Evolutionary conservation across 1,140 invertebrate species (phyloP).

Genomic region (Delia radicum): DNA sequence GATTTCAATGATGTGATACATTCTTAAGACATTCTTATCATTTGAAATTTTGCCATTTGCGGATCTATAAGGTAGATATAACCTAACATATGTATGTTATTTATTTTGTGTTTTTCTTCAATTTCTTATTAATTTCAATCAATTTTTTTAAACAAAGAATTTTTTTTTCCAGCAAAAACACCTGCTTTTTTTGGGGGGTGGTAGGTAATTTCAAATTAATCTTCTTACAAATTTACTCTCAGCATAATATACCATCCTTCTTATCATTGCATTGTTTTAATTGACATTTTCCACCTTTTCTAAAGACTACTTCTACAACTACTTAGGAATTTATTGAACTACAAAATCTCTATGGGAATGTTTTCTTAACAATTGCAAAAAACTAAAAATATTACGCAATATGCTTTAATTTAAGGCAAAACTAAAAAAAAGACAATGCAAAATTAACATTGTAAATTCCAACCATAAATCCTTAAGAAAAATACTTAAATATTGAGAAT

Average conservation of each 20-base stretch:
- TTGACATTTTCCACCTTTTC: slow-evolving; percentile 19
- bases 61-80: too few relatives aligned
- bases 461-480: slow-evolving; percentile 17
- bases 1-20: too few relatives aligned
- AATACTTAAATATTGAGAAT: background rate
- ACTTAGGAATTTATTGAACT: slow-evolving; percentile 20
- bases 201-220: background rate
- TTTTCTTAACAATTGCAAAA: background rate
- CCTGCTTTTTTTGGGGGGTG: background rate
- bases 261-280: slow-evolving; percentile 12
- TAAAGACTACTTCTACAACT: background rate
- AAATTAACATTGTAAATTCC: background rate
- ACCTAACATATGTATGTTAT: too few relatives aligned
- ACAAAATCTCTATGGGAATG: slow-evolving; percentile 13
- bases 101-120: too few relatives aligned
- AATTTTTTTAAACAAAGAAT: too few relatives aligned
- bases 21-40: too few relatives aligned
- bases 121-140: too few relatives aligned
- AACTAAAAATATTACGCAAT: background rate
- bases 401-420: background rate
- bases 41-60: too few relatives aligned
- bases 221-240: background rate
- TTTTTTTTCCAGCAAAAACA: too few relatives aligned
- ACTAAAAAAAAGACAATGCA: background rate
- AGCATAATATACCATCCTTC: background rate